Evolutionary conservation across 2,113 vertebrate species (phyloP).

Genomic region (Romanogobio albipinnatus): DNA sequence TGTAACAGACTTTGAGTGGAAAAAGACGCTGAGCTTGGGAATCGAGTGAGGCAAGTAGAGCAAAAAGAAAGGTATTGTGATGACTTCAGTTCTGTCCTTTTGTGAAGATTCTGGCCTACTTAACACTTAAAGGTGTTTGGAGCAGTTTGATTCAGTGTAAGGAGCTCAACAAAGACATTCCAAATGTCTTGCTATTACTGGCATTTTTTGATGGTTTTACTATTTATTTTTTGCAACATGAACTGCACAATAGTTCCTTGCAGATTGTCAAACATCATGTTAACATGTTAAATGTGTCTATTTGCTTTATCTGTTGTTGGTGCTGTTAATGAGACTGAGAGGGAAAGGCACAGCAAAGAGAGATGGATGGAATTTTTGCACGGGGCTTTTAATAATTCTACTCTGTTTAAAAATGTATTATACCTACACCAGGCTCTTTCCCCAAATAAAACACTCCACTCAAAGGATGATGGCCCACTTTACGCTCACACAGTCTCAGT

Average conservation of each 20-base stretch:
- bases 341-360: neutral
- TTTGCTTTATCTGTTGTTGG: neutral
- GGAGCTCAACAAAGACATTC: neutral
- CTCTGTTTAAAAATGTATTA: constrained; percentile 62
- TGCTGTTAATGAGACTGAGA: neutral
- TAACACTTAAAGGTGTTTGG: constrained; percentile 29
- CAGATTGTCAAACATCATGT: neutral
- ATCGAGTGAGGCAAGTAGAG: neutral
- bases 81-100: constrained; percentile 57
- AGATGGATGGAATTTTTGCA: neutral
- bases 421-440: constrained; percentile 44
- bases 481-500: neutral
- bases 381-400: constrained; percentile 55
- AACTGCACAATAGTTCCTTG: neutral
- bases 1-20: neutral
- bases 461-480: constrained; percentile 30
- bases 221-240: neutral
- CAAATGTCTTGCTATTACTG: neutral
- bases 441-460: constrained; percentile 37
- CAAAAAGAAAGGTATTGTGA: constrained; percentile 21
- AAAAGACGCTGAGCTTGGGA: neutral
- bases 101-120: constrained; percentile 61
- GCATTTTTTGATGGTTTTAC: neutral
- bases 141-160: neutral
- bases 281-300: neutral